Conservation (phyloP, 2,113 vertebrate genomes). For the Aldabrachelys gigantea region DNA sequence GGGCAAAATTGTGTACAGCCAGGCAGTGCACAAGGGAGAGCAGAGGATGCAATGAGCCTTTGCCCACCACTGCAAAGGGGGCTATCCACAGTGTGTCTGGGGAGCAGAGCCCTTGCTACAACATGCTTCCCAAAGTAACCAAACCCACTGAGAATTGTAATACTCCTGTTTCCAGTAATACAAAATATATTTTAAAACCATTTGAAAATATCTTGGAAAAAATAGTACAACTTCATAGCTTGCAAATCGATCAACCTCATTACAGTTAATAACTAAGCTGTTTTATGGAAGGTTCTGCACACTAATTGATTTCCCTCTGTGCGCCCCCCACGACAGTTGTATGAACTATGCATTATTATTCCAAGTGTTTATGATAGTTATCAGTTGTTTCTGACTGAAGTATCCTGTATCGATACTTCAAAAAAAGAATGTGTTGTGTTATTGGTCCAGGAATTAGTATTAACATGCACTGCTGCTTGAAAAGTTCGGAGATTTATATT, state of each 20-base stretch:
- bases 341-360: too few relatives aligned
- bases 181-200: background rate
- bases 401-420: background rate
- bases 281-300: background rate
- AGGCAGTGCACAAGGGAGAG: background rate
- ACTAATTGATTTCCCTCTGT: background rate
- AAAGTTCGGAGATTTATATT: too few relatives aligned
- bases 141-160: background rate
- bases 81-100: background rate
- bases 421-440: background rate
- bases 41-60: background rate
- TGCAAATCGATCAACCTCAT: background rate
- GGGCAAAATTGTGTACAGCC: background rate
- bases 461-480: background rate
- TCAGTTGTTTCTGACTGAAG: background rate
- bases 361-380: background rate
- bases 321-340: background rate
- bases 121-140: background rate
- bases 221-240: background rate
- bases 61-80: background rate
- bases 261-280: background rate
- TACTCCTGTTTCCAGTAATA: background rate
- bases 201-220: background rate
- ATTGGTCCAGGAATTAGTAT: background rate
- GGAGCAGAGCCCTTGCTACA: background rate